Base-by-base conservation (phyloP, 2,113 vertebrate genomes). In the Xiphophorus hellerii region DNA sequence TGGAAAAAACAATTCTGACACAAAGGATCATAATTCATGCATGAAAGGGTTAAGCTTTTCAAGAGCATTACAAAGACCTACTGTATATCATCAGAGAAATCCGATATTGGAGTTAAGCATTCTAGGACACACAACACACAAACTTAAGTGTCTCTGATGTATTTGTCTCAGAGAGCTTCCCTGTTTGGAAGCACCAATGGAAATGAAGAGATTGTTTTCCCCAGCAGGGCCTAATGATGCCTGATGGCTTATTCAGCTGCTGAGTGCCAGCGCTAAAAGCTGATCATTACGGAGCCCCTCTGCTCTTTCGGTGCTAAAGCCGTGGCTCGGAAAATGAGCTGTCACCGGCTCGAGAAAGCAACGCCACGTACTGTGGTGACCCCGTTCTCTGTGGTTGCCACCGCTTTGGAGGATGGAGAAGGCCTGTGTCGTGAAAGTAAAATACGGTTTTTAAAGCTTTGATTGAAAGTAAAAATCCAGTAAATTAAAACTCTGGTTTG, bases 291-390 rank as follows among this genome's bases (percentile, higher is more conserved):
- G 82, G 83, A 78, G 70, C 77, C 84, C 82, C 90, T 89, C 87
- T 85, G 78, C 89, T 83, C 90, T 92, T 89, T 87, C 77, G 68
- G 88, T 73, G 83, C 84, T 84, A 76, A 85, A 89, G 89, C 88
- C 61, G 62, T 75, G 82, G 77, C 89, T 88, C 88, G 66, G 87
- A 94, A 94, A 95, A 95, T 94, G 92, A 95, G 93, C 92, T 93
- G 93, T 91, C 92, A 92, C 82, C 70, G 67, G 71, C 69, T 67
- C 74, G 82, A 91, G 87, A 82, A 91, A 87, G 80, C 82, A 84
- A 83, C 84, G 83, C 77, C 33, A 72, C 82, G 76, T 29, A 17
- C 72, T 63, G 72, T 89, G 92, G 82, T 84, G 88, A 94, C 89
- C 83, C 68, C 62, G 65, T 81, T 89, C 75, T 71, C 85, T 79